A percentile compares a stretch with the other conserved stretches of the same genome.
These are phyloP conservation scores for Leptinotarsa haldemani DNA, from an alignment of 2,888 invertebrate species.

Conservation along the genomic window DNA sequence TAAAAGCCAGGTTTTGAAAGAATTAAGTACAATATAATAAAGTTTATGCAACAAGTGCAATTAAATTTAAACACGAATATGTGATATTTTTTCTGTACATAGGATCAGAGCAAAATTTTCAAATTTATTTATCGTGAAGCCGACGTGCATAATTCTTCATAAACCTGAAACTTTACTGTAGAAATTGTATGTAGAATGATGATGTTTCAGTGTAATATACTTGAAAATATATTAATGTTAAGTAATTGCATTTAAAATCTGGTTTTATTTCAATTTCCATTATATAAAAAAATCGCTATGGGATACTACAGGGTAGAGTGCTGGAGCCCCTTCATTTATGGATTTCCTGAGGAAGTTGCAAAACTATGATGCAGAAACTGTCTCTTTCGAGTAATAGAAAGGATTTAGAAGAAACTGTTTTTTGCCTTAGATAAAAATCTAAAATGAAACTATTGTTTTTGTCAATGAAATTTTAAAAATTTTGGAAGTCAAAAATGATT, in stretches of 20 bases:
- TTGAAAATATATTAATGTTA: slow-evolving; percentile 64
- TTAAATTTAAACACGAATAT: slow-evolving; percentile 47
- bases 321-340: not conserved
- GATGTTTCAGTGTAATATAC: slow-evolving; percentile 64
- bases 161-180: slow-evolving; percentile 59
- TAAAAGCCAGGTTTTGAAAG: slow-evolving; percentile 49
- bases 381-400: too few relatives aligned
- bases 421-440: too few relatives aligned
- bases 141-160: slow-evolving; percentile 55
- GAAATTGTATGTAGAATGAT: slow-evolving; percentile 62
- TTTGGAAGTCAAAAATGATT: too few relatives aligned
- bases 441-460: too few relatives aligned
- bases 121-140: slow-evolving; percentile 43
- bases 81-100: slow-evolving; percentile 45
- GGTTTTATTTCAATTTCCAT: slow-evolving; percentile 40
- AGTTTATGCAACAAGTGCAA: slow-evolving; percentile 52
- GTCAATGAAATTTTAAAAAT: too few relatives aligned
- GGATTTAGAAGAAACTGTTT: too few relatives aligned
- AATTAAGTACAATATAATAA: slow-evolving; percentile 49
- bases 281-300: not conserved
- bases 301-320: not conserved
- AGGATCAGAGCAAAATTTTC: slow-evolving; percentile 45
- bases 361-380: too few relatives aligned
- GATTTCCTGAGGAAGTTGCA: not conserved
- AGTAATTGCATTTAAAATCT: slow-evolving; percentile 42